Percentiles rank a stretch among this genome's conserved stretches.
Conservation (phyloP, 2,888 invertebrate species). For the Seladonia tumulorum region DNA sequence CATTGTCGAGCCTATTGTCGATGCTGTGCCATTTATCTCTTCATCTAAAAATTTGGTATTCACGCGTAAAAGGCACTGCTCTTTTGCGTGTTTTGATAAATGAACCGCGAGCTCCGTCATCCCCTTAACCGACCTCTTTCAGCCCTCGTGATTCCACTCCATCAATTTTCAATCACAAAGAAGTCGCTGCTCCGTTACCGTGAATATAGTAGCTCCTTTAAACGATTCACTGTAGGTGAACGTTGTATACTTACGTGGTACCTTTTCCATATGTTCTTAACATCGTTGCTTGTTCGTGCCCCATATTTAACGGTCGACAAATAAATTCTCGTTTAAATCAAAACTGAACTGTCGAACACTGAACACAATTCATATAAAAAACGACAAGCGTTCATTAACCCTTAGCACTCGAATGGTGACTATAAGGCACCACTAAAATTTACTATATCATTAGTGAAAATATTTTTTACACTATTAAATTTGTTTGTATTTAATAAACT, state of each 20-base stretch:
- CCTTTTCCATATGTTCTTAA: conserved; percentile 24
- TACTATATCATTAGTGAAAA: too few relatives aligned
- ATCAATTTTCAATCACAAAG: conserved; percentile 83
- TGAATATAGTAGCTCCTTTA: conserved; percentile 67
- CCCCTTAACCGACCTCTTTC: conserved; percentile 67
- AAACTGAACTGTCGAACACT: too few relatives aligned
- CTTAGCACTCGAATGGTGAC: too few relatives aligned
- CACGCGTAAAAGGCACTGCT: conserved; percentile 66
- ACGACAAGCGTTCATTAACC: not conserved
- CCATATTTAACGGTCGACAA: not conserved
- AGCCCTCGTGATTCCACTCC: conserved; percentile 80
- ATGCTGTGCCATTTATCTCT: conserved; percentile 30
- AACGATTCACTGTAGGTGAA: conserved; percentile 25
- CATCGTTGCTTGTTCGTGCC: conserved; percentile 17
- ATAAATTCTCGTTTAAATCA: too few relatives aligned
- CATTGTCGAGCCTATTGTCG: not conserved
- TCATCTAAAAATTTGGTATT: conserved; percentile 51
- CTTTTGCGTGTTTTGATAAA: conserved; percentile 77
- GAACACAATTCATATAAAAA: too few relatives aligned
- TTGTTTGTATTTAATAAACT: too few relatives aligned
- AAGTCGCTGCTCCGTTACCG: conserved; percentile 69
- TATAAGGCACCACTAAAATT: too few relatives aligned
- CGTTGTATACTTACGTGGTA: conserved; percentile 1
- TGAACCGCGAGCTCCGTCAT: conserved; percentile 71
- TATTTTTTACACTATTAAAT: too few relatives aligned